Evolutionary conservation across 2,888 invertebrate genomes (phyloP), one percentile per base, ranked within the genome.

Genomic region (Volucella inflata): DNA sequence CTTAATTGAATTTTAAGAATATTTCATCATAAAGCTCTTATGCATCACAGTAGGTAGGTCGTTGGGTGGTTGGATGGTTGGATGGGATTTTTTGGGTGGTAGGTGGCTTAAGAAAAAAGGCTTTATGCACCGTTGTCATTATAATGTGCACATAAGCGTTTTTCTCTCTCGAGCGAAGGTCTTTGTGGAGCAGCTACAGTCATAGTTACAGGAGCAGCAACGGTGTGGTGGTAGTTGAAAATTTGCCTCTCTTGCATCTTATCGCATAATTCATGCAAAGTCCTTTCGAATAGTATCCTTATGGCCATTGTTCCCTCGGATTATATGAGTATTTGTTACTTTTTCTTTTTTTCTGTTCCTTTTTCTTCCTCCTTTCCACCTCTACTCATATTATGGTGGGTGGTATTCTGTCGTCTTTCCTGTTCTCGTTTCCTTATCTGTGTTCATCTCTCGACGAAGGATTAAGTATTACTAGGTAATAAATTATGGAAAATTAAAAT

Each of bases 1-100:
- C 81, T 85, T 85, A 85, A 85, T 85, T 85, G 85, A 85, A 85
- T 85, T 85, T 85, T 85, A 81, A 85, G 81, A 81, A 85, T 85
- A 85, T 85, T 85, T 85, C 77, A 21, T 21, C 21, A 81, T 62
- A 85, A 81, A 77, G 71, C 53, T 76, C 81, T 76, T 81, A 68
- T 38, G 77, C 55, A 48, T 38, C 21, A 10, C 11, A 48, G 64
- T 53, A 40, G 40, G 62, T 64, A 21, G 51, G 8, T n/a, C n/a
- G 9, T 9, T 51, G n/a, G n/a, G 12, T 8, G 36, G 55, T 1
- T n/a, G 12, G 2, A 6, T 44, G 38, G n/a, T n/a, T n/a, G n/a
- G n/a, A n/a, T n/a, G n/a, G n/a, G 8, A n/a, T 4, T 4, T 21
- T 21, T 21, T 21, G 21, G 21, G 21, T 21, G 21, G 21, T 21